Percentiles rank a stretch among this genome's conserved stretches.
Evolutionary conservation across 2,888 invertebrate genomes (phyloP).

Genomic region (Mesoligia furuncula): DNA sequence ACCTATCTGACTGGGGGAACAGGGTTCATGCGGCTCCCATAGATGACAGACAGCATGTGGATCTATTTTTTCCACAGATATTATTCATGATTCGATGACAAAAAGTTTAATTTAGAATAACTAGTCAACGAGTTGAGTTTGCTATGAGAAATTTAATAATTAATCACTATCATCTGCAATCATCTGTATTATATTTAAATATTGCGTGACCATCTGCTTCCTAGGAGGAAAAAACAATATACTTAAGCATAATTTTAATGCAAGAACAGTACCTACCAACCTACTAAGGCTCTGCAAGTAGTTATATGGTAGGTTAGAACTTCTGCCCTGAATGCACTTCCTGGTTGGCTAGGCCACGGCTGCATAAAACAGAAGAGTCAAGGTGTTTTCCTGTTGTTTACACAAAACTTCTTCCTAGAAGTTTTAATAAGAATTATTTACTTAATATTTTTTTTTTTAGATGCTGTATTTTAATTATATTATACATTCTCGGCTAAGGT

Average conservation of each 20-base stretch:
- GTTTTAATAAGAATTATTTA: constrained; percentile 35
- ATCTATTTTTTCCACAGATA: neutral
- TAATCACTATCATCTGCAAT: neutral
- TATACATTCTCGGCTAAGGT: neutral
- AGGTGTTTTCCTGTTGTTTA: constrained; percentile 62
- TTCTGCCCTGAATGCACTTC: constrained; percentile 56
- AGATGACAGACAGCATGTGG: neutral
- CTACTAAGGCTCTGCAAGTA: constrained; percentile 16
- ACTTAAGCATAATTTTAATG: constrained; percentile 4
- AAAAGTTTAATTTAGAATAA: too few relatives aligned
- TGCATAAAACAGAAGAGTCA: constrained; percentile 55
- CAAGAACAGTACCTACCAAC: constrained; percentile 4
- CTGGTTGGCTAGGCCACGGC: constrained; percentile 46
- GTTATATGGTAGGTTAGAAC: constrained; percentile 43
- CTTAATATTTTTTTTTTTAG: too few relatives aligned
- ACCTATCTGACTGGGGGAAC: neutral
- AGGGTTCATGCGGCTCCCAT: neutral
- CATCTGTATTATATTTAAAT: neutral
- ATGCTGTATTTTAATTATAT: neutral
- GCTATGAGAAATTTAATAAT: neutral
- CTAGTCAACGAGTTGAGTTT: too few relatives aligned
- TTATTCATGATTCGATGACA: neutral
- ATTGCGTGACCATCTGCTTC: constrained; percentile 8
- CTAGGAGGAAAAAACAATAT: constrained; percentile 26
- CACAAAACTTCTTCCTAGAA: constrained; percentile 49